Evolutionary conservation across 2,888 invertebrate genomes (phyloP), one percentile per base, ranked within the genome.

Genomic region (Serripes groenlandicus): DNA sequence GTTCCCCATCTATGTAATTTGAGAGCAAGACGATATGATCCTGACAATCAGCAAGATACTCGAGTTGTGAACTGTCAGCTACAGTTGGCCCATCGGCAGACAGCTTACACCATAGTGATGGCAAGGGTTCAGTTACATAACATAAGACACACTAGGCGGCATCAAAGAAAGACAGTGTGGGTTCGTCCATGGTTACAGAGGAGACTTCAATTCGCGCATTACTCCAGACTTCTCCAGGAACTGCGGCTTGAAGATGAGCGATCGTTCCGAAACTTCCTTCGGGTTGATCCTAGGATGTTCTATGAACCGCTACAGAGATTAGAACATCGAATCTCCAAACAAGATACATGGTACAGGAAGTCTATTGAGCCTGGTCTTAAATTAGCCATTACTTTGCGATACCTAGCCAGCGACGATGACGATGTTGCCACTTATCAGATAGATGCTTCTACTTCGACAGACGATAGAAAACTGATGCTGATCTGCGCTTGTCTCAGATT

Each of bases 291-390:
- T 26, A 21, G 32, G 21, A 60, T 74, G 62, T 66, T 66, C 54
- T 9, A 34, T 35, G 75, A 75, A 52, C 32, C 54, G 9, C 9
- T 66, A 4, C 32, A 34, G 21, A 28, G 66, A 52, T 15, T 75
- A 32, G 54, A 54, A 30, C 75, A 5, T 11, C 60, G 75, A 69
- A 34, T 75, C 4, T 23, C 23, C 35, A 68, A 32, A 37, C 32
- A 68, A 23, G 56, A 75, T n/a, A 75, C 75, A n/a, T 68, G 58
- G 58, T 75, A 35, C 26, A 54, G 68, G 21, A 68, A 75, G 68
- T 21, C 68, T 34, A 28, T 68, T 26, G 68, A 66, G 15, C 35
- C 68, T 18, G 75, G 75, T 18, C 64, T 75, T 2, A 75, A 75
- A 30, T 30, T 75, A 9, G 75, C 75, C 35, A 34, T 75, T 18